Percentiles rank a stretch among this genome's conserved stretches.
These are phyloP conservation scores for Seira musarum DNA, from an alignment of 2,888 invertebrate species.

Conservation along the genomic window DNA sequence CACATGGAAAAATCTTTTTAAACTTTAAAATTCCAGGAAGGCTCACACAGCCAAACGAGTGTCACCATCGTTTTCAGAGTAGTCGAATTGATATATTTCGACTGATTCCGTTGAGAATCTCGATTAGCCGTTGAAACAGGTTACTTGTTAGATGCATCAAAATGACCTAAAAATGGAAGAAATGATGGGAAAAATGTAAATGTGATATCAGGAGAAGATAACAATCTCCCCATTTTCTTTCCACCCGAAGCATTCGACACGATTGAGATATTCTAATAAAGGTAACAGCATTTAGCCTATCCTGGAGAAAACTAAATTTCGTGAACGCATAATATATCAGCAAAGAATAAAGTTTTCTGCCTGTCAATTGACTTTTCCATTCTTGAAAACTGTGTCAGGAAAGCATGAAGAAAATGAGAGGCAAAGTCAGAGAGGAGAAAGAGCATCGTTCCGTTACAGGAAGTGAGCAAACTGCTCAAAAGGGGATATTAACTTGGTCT, in stretches of 20 bases:
- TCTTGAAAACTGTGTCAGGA: slow-evolving; percentile 34
- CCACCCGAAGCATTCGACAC: background rate
- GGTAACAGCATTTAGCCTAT: background rate
- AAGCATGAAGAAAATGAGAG: background rate
- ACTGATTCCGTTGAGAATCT: no score
- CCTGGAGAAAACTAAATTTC: background rate
- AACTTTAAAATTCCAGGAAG: no score
- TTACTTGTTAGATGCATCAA: slow-evolving; percentile 36
- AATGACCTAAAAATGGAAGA: slow-evolving; percentile 16
- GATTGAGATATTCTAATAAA: background rate
- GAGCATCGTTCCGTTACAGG: background rate
- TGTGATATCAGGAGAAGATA: background rate
- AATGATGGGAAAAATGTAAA: slow-evolving; percentile 1
- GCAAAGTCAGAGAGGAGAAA: no score
- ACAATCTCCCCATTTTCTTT: background rate
- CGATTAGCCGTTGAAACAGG: no score
- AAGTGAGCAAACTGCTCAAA: slow-evolving; percentile 9
- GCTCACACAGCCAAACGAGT: no score
- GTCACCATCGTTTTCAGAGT: no score
- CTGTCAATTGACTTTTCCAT: slow-evolving; percentile 40
- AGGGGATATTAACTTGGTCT: slow-evolving; percentile 10
- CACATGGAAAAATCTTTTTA: no score
- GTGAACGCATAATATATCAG: background rate
- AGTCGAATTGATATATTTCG: no score
- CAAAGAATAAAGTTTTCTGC: slow-evolving; percentile 1